Evolutionary conservation across 1,140 invertebrate genomes (phyloP), one percentile per base, ranked within the genome.

Genomic region (Chironomus tepperi): DNA sequence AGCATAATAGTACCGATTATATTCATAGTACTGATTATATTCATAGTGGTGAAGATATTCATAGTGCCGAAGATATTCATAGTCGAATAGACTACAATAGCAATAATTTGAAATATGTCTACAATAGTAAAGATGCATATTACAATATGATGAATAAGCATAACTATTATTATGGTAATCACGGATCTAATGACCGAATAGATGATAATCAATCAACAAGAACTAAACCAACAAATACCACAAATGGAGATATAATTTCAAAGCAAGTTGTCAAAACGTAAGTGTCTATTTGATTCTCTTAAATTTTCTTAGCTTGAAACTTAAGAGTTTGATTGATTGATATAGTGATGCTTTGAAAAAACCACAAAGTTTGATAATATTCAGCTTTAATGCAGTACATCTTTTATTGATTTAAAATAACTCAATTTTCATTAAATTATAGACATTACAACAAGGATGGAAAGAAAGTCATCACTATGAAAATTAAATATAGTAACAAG

Each of bases 41-140:
- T n/a, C 34, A 75, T 5, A 57, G 47, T 15, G n/a, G 12, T 18
- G 43, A 67, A 7, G 34, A 34, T 43, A n/a, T n/a, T n/a, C n/a
- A n/a, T n/a, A n/a, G n/a, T n/a, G n/a, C n/a, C n/a, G n/a, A n/a
- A n/a, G n/a, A n/a, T n/a, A n/a, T n/a, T n/a, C 34, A 75, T 8
- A 43, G 43, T 73, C 42, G 65, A 47, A 75, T 75, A 12, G 57
- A 73, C 70, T 73, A 18, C 73, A 73, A 57, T 57, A 43, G 19
- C 42, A 73, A 24, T 73, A 42, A 21, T 74, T 67, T 5, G 57
- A 76, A 74, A 19, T 75, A 24, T 72, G 72, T 34, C 64, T 64
- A 43, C 72, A 64, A 9, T 6, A 42, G 72, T 42, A 67, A 57
- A 75, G 42, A 57, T 18, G 15, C 8, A 43, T 43, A 57, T 10